Percentiles rank a stretch among this genome's conserved stretches.
phyloP scores from a whole-genome alignment of 1,140 invertebrate genomes.

The fruit fly (Drosophila melanogaster) region Release_6_plus_ISO1_MT NT_033779.5:8414001-8414500 shows the following conservation, averaged over 20 bases:
- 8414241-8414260: constrained; percentile 69
- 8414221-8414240: constrained; percentile 28
- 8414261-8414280: constrained; percentile 62
- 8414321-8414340: constrained; percentile 83
- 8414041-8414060: constrained; percentile 62
- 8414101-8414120: constrained; percentile 74
- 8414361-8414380: constrained; percentile 10
- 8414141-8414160: constrained; percentile 26
- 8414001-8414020: constrained; percentile 37
- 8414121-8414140: constrained; percentile 60
- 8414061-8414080: constrained; percentile 77
- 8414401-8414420: constrained; percentile 18
- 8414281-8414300: constrained; percentile 71
- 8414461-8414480: constrained; percentile 66
- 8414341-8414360: constrained; percentile 85
- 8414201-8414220: constrained; percentile 18
- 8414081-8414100: constrained; percentile 50
- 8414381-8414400: constrained; percentile 8
- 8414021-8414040: constrained; percentile 43
- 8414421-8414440: constrained; percentile 40
- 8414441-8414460: constrained; percentile 74
- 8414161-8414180: constrained; percentile 84
- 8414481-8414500: constrained; percentile 55
- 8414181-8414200: constrained; percentile 73
- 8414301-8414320: constrained; percentile 65